Conservation (phyloP, 2,888 invertebrate species). For the Crocallis elinguaria region DNA sequence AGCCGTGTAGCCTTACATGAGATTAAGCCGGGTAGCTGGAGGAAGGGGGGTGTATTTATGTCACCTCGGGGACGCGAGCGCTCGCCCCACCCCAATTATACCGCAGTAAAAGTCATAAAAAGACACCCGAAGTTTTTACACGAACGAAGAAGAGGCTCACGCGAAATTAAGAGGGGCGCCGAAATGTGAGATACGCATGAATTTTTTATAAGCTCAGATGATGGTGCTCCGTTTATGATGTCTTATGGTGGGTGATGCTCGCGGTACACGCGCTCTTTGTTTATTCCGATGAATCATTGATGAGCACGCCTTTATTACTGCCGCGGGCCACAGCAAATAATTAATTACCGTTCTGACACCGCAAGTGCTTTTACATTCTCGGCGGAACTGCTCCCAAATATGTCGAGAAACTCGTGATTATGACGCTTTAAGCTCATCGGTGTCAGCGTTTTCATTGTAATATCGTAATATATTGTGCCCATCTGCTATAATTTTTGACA, state of each 20-base stretch:
- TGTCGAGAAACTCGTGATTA: constrained; percentile 41
- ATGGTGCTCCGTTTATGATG: constrained; percentile 84
- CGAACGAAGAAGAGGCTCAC: constrained; percentile 82
- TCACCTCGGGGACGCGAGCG: constrained; percentile 82
- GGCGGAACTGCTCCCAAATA: constrained; percentile 44
- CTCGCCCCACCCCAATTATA: constrained; percentile 85
- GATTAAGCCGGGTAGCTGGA: constrained; percentile 78
- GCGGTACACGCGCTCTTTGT: constrained; percentile 77
- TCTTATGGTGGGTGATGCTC: constrained; percentile 81
- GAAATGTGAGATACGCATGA: constrained; percentile 85
- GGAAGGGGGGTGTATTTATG: constrained; percentile 81
- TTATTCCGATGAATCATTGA: constrained; percentile 79
- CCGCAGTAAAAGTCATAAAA: constrained; percentile 86
- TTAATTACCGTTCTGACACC: constrained; percentile 68
- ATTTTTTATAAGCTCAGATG: constrained; percentile 85
- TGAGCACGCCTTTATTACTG: constrained; percentile 73
- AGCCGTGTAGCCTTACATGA: constrained; percentile 77
- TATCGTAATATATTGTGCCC: constrained; percentile 42
- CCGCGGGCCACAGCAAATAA: constrained; percentile 72
- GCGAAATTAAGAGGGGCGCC: constrained; percentile 85
- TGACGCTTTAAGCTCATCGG: constrained; percentile 44
- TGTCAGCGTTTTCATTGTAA: constrained; percentile 48
- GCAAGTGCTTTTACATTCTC: constrained; percentile 43
- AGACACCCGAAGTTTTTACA: constrained; percentile 85
- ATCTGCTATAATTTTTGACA: constrained; percentile 46